phyloP scores from a whole-genome alignment of 2,888 invertebrate species.

The Willowsia nigromaculata region DNA sequence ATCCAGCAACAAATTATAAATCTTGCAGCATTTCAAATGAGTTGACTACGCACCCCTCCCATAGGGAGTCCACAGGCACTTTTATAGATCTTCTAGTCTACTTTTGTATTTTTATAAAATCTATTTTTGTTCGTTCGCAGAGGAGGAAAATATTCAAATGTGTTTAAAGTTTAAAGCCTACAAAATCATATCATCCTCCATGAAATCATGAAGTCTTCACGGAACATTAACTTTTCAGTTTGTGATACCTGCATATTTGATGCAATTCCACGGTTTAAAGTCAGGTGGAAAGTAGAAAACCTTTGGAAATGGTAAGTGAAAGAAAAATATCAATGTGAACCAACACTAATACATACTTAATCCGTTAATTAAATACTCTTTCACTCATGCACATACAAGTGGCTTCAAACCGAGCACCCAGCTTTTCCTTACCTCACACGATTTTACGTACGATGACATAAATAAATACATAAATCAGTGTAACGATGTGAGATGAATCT shows the following conservation, averaged over 20 bases:
- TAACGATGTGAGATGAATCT: no score
- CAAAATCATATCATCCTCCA: background rate
- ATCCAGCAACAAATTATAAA: constrained; percentile 22
- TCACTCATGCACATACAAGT: no score
- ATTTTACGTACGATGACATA: no score
- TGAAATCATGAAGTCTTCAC: constrained; percentile 54
- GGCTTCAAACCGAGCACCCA: no score
- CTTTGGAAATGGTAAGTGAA: constrained; percentile 67
- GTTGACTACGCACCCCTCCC: constrained; percentile 55
- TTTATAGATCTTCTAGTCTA: constrained; percentile 60
- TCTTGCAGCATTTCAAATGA: constrained; percentile 57
- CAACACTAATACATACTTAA: no score
- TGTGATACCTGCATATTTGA: constrained; percentile 65
- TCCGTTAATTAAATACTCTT: no score
- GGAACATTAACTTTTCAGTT: background rate
- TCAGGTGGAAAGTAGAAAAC: constrained; percentile 65
- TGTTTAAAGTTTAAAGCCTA: background rate
- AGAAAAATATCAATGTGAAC: background rate
- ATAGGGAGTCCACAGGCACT: constrained; percentile 43
- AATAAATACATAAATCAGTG: no score
- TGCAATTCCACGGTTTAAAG: constrained; percentile 62
- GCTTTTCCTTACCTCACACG: no score
- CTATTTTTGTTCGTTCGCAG: background rate
- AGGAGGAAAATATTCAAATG: constrained; percentile 18
- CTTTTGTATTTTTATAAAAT: constrained; percentile 41